Percentiles rank a stretch among this genome's conserved stretches.
phyloP scores from a whole-genome alignment of 1,140 invertebrate genomes.

The Gonatopus flavifemur region DNA sequence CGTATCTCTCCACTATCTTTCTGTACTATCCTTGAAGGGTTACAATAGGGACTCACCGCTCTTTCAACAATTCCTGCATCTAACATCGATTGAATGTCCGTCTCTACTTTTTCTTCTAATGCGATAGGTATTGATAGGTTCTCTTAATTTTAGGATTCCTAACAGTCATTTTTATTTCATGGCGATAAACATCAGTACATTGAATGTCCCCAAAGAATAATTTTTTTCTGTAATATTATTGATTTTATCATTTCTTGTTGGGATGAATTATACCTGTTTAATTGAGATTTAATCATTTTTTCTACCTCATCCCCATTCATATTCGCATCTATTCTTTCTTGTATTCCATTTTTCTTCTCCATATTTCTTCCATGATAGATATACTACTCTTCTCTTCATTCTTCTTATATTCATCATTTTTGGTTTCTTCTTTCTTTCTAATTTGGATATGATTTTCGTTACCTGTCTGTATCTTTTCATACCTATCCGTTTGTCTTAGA shows the following conservation, averaged over 20 bases:
- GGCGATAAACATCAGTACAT: neutral
- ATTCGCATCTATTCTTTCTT: neutral
- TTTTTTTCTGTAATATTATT: neutral
- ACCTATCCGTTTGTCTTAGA: no score
- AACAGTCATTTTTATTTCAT: neutral
- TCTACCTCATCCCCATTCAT: neutral
- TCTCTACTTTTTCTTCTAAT: neutral
- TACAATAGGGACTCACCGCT: conserved; percentile 33
- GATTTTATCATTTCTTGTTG: neutral
- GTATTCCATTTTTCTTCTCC: neutral
- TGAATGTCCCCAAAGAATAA: neutral
- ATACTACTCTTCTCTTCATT: neutral
- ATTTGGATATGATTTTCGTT: neutral
- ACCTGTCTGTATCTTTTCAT: no score
- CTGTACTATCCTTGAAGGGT: conserved; percentile 30
- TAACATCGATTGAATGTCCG: conserved; percentile 11
- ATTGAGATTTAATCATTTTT: neutral
- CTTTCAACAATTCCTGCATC: conserved; percentile 27
- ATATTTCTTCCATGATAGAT: neutral
- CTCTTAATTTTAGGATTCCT: neutral
- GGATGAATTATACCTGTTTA: neutral
- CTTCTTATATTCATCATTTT: neutral
- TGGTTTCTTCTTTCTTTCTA: neutral
- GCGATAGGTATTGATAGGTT: neutral
- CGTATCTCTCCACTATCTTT: conserved; percentile 31